Conservation (phyloP, 2,888 invertebrate species). For the Xylota segnis region DNA sequence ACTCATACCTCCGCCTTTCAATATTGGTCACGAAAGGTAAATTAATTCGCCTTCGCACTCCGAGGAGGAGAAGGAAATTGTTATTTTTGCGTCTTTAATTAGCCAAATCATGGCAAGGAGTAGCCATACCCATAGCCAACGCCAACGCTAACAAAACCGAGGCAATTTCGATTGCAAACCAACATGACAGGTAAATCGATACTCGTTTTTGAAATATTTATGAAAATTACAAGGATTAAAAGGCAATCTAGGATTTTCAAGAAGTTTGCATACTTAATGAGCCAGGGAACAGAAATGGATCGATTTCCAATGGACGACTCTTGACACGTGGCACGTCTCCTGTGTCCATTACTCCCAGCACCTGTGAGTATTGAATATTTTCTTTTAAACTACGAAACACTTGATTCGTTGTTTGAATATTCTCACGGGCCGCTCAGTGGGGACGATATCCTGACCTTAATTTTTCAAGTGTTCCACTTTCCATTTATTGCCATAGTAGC, state of each 20-base stretch:
- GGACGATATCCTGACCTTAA: conserved; percentile 7
- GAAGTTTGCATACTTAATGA: conserved; percentile 40
- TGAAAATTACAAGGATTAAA: conserved; percentile 42
- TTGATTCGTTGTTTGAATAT: conserved; percentile 15
- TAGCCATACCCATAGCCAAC: too few species aligned
- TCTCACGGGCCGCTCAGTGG: conserved; percentile 7
- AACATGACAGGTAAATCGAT: conserved; percentile 14
- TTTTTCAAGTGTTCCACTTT: conserved; percentile 11
- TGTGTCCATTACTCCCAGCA: background rate
- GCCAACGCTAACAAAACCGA: background rate
- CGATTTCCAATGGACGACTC: conserved; percentile 17
- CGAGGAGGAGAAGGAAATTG: background rate
- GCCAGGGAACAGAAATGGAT: conserved; percentile 5
- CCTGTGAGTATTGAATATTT: conserved; percentile 10
- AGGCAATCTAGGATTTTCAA: conserved; percentile 24
- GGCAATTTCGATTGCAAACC: background rate
- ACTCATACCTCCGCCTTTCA: background rate
- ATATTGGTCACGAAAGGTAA: conserved; percentile 20
- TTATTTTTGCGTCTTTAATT: conserved; percentile 15
- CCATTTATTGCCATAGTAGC: conserved; percentile 1
- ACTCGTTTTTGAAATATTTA: conserved; percentile 38
- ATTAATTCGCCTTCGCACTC: conserved; percentile 11
- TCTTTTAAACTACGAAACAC: conserved; percentile 15
- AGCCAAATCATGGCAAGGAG: conserved; percentile 2
- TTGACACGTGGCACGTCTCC: background rate